Base-by-base conservation (phyloP, 2,797 vertebrate species). In the Xenopus petersii region DNA sequence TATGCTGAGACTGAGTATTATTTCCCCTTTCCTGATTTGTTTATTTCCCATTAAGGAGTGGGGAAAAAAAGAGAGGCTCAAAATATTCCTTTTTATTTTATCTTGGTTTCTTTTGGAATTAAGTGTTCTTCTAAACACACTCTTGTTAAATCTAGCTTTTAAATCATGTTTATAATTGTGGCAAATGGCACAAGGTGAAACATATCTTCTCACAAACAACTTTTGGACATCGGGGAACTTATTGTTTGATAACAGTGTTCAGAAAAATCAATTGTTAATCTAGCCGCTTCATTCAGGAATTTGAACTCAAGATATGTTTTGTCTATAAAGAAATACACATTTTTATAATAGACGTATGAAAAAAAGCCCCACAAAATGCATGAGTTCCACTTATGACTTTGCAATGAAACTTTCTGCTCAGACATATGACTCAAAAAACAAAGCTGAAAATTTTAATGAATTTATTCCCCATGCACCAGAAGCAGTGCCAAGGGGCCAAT, bases 371-470 rank as follows among this genome's bases (percentile, higher is more conserved):
- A 49, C 33, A 61, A 63, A 73, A 63, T 55, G 62, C 42, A 58
- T 13, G 36, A 69, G 70, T 77, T 73, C 66, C 59, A 73, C 66
- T 73, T 69, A 56, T 72, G 70, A 21, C 59, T 30, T 30, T 73
- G 73, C 71, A 48, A 46, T 33, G 24, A 15, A 33, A 69, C 71
- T 72, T 47, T 73, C 73, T 64, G 36, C 46, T 65, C 66, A 70
- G 66, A 61, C 71, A 73, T 78, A 78, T 79, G 71, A 71, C 60
- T 70, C 67, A 79, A 69, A 74, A 69, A 74, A 79, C 76, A 74
- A 74, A 70, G 49, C 66, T 74, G 76, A 79, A 74, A 64, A 79
- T 79, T 79, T 74, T 79, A 79, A 79, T 79, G 71, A 65, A 70
- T 79, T 70, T 70, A 74, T 74, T 79, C 76, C 76, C 71, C 8